Conservation (phyloP, 2,113 vertebrate species). For the Oxyruncus cristatus region DNA sequence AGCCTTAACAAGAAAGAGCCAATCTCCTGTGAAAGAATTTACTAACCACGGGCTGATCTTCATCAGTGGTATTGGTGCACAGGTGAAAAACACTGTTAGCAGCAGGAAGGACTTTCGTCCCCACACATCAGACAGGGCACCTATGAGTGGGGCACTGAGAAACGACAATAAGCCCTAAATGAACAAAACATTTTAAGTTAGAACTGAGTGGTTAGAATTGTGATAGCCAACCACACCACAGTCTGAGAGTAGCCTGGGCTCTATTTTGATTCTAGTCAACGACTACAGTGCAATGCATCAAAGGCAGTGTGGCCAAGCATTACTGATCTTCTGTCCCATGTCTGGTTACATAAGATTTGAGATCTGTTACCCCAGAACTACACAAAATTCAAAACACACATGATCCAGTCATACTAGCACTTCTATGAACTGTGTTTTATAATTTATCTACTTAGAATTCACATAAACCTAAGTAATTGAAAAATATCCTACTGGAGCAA, state of each 20-base stretch:
- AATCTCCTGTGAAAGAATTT: not conserved
- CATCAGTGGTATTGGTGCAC: constrained; percentile 88
- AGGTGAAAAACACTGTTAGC: constrained; percentile 90
- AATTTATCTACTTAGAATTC: not conserved
- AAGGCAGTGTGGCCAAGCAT: not conserved
- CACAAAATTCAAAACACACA: not conserved
- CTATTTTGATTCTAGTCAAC: rapidly evolving
- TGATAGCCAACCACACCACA: rapidly evolving
- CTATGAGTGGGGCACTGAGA: constrained; percentile 87
- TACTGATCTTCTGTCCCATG: not conserved
- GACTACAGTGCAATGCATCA: not conserved
- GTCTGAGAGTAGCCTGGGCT: rapidly evolving
- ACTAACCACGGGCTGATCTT: constrained; percentile 90
- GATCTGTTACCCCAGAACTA: not conserved
- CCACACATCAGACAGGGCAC: constrained; percentile 89
- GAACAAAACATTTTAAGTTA: not conserved
- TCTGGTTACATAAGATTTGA: not conserved
- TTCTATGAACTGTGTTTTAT: not conserved
- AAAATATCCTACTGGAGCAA: not conserved
- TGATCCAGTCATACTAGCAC: not conserved
- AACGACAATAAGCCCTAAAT: constrained; percentile 84
- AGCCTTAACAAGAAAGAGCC: not conserved
- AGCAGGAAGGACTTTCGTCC: constrained; percentile 89
- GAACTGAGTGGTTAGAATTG: rapidly evolving
- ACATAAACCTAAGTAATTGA: not conserved